Percentiles rank a stretch among this genome's conserved stretches.
Evolutionary conservation across 2,113 vertebrate species (phyloP).

Genomic region (Bubo scandiacus): DNA sequence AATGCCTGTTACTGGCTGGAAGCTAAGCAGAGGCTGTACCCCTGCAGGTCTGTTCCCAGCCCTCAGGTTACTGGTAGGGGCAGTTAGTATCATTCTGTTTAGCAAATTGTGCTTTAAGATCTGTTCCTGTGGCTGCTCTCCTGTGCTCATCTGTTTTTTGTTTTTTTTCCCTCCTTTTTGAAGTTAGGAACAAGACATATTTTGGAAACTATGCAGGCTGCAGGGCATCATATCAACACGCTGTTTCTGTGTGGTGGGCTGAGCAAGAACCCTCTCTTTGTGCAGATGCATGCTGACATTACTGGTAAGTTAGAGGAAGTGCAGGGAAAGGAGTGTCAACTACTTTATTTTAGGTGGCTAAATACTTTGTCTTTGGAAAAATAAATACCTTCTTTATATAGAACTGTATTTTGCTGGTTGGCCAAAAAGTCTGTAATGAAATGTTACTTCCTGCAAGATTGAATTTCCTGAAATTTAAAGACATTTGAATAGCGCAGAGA

Average conservation of each 20-base stretch:
- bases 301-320: slow-evolving; percentile 78
- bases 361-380: not conserved
- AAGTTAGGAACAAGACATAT: slow-evolving; percentile 93
- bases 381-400: not conserved
- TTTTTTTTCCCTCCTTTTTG: not conserved
- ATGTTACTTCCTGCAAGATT: not conserved
- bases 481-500: not conserved
- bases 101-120: not conserved
- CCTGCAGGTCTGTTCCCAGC: not conserved
- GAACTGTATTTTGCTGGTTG: not conserved
- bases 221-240: slow-evolving; percentile 85
- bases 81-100: not conserved
- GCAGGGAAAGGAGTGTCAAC: not conserved
- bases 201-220: slow-evolving; percentile 84
- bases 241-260: slow-evolving; percentile 94
- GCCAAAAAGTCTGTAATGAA: not conserved
- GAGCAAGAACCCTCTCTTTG: slow-evolving; percentile 94
- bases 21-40: not conserved
- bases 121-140: not conserved
- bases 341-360: not conserved
- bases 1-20: not conserved
- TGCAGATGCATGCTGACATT: slow-evolving; percentile 90
- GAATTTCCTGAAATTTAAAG: not conserved
- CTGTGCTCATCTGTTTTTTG: not conserved
- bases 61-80: not conserved